Percentiles rank a stretch among this genome's conserved stretches.
Conservation (phyloP, 2,888 invertebrate species). For the Cyaniris semiargus region DNA sequence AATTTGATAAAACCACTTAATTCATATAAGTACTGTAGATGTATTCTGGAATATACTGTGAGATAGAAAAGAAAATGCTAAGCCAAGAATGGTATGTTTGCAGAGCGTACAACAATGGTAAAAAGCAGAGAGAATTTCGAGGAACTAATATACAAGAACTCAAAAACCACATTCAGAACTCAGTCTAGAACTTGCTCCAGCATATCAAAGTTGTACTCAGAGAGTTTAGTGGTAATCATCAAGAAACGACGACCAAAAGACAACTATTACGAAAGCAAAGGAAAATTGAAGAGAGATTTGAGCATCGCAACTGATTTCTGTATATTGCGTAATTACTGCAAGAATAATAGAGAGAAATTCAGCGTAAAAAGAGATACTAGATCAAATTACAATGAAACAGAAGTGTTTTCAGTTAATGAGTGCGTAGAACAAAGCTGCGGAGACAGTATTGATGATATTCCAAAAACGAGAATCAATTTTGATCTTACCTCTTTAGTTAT, state of each 20-base stretch:
- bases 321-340: conserved; percentile 57
- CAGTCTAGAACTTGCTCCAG: conserved; percentile 57
- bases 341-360: conserved; percentile 45
- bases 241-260: conserved; percentile 51
- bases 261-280: conserved; percentile 48
- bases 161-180: conserved; percentile 50
- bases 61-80: not conserved
- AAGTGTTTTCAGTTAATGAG: conserved; percentile 51
- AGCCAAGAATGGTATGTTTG: conserved; percentile 49
- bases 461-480: conserved; percentile 41
- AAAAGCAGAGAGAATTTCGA: conserved; percentile 49
- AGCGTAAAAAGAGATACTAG: conserved; percentile 39
- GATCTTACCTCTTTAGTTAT: conserved; percentile 57
- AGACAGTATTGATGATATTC: conserved; percentile 48
- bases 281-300: conserved; percentile 59
- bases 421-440: conserved; percentile 53
- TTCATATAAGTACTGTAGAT: not conserved
- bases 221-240: conserved; percentile 49
- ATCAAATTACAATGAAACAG: conserved; percentile 50
- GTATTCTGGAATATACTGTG: not conserved
- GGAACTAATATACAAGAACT: conserved; percentile 59
- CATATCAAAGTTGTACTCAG: conserved; percentile 50
- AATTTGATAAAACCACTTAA: too few species aligned
- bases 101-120: conserved; percentile 64
- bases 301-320: conserved; percentile 68